These are phyloP conservation scores for Pyrocephalus nanus DNA, from an alignment of 2,797 vertebrate genomes.

Conservation along the genomic window DNA sequence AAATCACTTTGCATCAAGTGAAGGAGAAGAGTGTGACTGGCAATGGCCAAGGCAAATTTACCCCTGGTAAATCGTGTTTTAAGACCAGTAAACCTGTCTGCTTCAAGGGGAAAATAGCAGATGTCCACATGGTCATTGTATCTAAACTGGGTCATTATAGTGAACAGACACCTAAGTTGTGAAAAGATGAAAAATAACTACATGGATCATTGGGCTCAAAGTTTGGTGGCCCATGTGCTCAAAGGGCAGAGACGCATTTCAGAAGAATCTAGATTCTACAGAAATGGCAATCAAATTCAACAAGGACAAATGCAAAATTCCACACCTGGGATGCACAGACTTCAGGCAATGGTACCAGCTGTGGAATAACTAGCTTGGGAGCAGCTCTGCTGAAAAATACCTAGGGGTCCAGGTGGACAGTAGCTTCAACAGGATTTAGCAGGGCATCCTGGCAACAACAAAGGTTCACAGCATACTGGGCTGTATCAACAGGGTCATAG, in stretches of 20 bases:
- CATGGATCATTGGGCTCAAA: background rate
- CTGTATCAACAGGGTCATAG: background rate
- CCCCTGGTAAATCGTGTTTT: background rate
- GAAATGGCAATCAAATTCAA: background rate
- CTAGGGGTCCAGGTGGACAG: background rate
- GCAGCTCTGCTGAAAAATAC: background rate
- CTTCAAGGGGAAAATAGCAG: background rate
- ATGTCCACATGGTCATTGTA: background rate
- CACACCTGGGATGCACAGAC: background rate
- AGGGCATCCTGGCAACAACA: background rate
- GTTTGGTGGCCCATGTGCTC: background rate
- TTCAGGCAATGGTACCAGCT: background rate
- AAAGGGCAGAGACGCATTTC: background rate
- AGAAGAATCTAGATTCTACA: background rate
- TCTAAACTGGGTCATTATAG: background rate
- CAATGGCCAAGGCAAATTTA: background rate
- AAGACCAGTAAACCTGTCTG: background rate
- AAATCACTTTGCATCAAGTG: background rate
- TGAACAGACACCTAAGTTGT: background rate
- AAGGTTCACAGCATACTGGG: background rate
- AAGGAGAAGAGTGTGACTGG: background rate
- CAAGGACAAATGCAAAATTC: background rate
- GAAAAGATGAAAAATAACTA: background rate
- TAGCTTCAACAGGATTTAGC: background rate
- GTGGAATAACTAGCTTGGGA: background rate